Evolutionary conservation across 1,140 invertebrate genomes (phyloP).

Genomic region (Drosophila lowei): DNA sequence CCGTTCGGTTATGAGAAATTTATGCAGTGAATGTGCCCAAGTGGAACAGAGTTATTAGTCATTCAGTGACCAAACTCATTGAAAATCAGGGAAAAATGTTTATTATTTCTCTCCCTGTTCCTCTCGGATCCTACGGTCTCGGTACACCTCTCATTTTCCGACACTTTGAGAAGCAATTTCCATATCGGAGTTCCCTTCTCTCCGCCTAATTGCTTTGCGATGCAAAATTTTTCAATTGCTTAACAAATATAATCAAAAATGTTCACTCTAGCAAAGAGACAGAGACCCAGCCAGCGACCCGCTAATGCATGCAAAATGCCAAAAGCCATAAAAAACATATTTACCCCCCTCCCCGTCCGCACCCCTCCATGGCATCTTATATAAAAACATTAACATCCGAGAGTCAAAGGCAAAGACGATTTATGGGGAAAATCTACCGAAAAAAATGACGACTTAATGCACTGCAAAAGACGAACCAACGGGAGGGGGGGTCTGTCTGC

Average conservation of each 20-base stretch:
- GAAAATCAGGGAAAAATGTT: no score
- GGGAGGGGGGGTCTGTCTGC: neutral
- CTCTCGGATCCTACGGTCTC: no score
- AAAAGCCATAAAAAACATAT: slow-evolving; percentile 77
- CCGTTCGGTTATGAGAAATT: no score
- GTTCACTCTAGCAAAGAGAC: slow-evolving; percentile 45
- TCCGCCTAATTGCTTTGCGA: slow-evolving; percentile 18
- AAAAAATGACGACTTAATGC: slow-evolving; percentile 75
- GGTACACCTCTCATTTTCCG: neutral
- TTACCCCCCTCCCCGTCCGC: neutral
- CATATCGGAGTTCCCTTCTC: neutral
- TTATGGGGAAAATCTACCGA: slow-evolving; percentile 65
- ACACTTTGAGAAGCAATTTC: slow-evolving; percentile 12
- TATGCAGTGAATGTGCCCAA: no score
- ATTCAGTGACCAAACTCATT: no score
- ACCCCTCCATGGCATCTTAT: slow-evolving; percentile 43
- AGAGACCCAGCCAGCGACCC: slow-evolving; percentile 15
- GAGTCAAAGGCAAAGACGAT: slow-evolving; percentile 54
- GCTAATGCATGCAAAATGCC: slow-evolving; percentile 78
- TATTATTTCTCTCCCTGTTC: no score
- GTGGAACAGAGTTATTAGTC: no score
- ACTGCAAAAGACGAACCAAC: slow-evolving; percentile 25
- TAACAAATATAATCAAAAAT: slow-evolving; percentile 66
- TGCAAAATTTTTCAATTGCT: slow-evolving; percentile 55
- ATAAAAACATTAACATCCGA: slow-evolving; percentile 67